Percentiles rank a stretch among this genome's conserved stretches.
phyloP scores from a whole-genome alignment of 1,140 invertebrate species.

The Drosophila pandora region DNA sequence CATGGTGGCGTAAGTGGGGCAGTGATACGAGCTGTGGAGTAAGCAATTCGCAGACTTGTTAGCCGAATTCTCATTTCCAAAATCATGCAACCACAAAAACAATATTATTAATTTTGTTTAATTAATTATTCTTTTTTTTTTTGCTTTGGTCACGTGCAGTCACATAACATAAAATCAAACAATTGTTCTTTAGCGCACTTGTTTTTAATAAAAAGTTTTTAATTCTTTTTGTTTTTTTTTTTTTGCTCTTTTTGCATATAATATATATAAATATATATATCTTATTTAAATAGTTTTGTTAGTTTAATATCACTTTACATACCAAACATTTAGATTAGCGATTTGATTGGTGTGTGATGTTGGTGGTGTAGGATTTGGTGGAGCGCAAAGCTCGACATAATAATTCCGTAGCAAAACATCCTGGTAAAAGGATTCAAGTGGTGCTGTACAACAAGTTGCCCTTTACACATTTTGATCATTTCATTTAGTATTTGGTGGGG shows the following conservation, averaged over 20 bases:
- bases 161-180: conserved; percentile 68
- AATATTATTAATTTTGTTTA: conserved; percentile 12
- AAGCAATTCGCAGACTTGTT: conserved; percentile 35
- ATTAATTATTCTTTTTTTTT: conserved; percentile 24
- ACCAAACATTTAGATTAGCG: conserved; percentile 82
- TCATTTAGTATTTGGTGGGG: conserved; percentile 33
- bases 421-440: conserved; percentile 83
- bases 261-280: conserved; percentile 8
- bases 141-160: conserved; percentile 69
- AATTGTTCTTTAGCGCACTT: conserved; percentile 54
- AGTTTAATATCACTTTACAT: conserved; percentile 72
- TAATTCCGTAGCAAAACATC: conserved; percentile 82
- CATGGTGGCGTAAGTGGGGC: conserved; percentile 76
- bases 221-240: conserved; percentile 7
- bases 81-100: conserved; percentile 11
- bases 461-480: conserved; percentile 73
- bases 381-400: conserved; percentile 79
- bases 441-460: conserved; percentile 83
- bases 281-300: conserved; percentile 40
- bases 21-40: conserved; percentile 77
- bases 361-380: conserved; percentile 81
- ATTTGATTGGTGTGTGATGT: conserved; percentile 82
- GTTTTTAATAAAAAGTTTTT: conserved; percentile 32
- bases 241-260: conserved; percentile 16
- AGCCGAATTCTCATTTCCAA: background rate